These are phyloP conservation scores for Poeciliopsis retropinna DNA, from an alignment of 2,113 vertebrate genomes.

Conservation along the genomic window DNA sequence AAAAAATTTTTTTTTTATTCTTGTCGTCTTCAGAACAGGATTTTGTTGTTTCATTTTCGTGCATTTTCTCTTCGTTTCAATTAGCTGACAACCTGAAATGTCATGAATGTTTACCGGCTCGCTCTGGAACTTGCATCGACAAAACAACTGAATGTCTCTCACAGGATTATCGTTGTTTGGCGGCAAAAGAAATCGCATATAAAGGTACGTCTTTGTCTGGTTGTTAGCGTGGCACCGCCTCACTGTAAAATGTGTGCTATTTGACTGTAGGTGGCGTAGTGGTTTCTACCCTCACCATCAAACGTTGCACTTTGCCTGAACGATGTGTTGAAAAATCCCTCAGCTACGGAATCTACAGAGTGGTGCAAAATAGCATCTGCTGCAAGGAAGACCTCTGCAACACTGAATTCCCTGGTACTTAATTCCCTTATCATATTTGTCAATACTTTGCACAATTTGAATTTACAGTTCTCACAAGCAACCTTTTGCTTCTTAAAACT, in stretches of 20 bases:
- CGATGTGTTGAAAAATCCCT: slow-evolving; percentile 9
- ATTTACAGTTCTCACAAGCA: too few relatives aligned
- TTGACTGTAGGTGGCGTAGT: slow-evolving; percentile 22
- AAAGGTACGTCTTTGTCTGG: slow-evolving; percentile 5
- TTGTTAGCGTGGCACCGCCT: not conserved
- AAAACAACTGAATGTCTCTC: slow-evolving; percentile 9
- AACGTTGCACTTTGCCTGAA: slow-evolving; percentile 1
- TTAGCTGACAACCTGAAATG: slow-evolving; percentile 2
- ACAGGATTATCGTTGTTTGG: not conserved
- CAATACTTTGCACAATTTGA: too few relatives aligned
- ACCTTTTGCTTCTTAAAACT: too few relatives aligned
- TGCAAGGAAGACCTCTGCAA: slow-evolving; percentile 55
- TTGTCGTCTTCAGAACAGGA: not conserved
- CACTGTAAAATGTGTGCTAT: not conserved
- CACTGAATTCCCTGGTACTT: slow-evolving; percentile 14
- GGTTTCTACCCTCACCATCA: fast-evolving
- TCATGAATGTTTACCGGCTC: not conserved
- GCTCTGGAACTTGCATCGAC: not conserved
- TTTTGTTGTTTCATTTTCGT: not conserved
- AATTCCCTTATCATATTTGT: not conserved
- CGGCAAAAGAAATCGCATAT: fast-evolving
- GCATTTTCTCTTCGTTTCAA: not conserved
- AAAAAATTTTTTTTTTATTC: not conserved
- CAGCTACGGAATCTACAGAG: slow-evolving; percentile 7
- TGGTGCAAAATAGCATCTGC: slow-evolving; percentile 21